Base-by-base conservation (phyloP, 2,113 vertebrate species). In the Amblyopsis rosae region DNA sequence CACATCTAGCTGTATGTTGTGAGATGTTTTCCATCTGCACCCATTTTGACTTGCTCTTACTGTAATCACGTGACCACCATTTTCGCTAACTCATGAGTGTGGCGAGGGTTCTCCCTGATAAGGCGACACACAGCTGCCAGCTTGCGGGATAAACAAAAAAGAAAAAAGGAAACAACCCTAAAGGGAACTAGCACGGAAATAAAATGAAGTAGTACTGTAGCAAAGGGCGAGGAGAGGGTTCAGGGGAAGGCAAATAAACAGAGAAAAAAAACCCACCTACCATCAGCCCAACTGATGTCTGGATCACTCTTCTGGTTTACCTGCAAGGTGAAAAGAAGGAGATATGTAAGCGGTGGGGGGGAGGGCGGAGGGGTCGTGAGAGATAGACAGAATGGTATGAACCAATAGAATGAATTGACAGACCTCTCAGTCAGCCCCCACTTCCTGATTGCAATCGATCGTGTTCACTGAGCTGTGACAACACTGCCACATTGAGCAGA, bases 201-300 rank as follows among this genome's bases (percentile, higher is more conserved):
- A 48, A 76, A 47, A 26, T 26, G 26, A 59, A 47, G 17, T 69
- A 41, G 26, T n/a, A n/a, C n/a, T n/a, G n/a, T 11, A 33, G 7
- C 2, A 59, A n/a, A 50, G 10, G 58, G 8, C 3, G 16, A 6
- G 58, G 8, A 9, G 16, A 69, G 65, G 45, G 32, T 61, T 57
- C 7, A 54, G 1, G 16, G 35, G 45, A 13, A 35, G 35, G 68
- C 69, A 19, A 68, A 46, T 16, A 4, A 62, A 8, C 6, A 16
- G 55, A 63, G 9, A 50, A 78, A 68, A 68, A 61, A 54, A 72
- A 85, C 59, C 61, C 75, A 91, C 90, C 79, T 88, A 92, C 90
- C 91, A 92, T 92, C 75, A 76, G 86, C 73, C 80, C 82, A 71
- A 69, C 66, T 58, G 72, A 80, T 72, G 65, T 53, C 73, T 80